Base-by-base conservation (phyloP, 2,888 invertebrate species). In the Minunthozetes semirufus region DNA sequence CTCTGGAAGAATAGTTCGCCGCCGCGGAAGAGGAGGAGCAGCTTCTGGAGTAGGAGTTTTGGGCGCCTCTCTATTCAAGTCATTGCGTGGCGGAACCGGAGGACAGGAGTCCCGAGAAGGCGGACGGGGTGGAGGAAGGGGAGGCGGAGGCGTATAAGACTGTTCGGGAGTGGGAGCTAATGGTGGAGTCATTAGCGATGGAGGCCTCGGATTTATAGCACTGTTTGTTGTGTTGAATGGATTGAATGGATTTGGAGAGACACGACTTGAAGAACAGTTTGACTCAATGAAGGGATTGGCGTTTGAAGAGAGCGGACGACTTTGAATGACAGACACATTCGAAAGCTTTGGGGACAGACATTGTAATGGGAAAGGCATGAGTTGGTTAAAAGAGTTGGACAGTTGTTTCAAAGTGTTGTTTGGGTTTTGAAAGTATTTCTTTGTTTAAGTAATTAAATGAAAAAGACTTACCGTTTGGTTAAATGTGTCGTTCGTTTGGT, bases 171-270 rank as follows among this genome's bases (percentile, higher is more conserved):
- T 61, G 15, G 42, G 22, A 13, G 11, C 17, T 19, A 19, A 6
- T n/a, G 63, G 63, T 8, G 63, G 63, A 5, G 42, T 42, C 42
- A 42, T 11, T 1, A 27, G 29, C 17, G 38, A 27, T 6, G 63
- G 9, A 2, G 29, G 63, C 13, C 63, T 66, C n/a, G 38, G 9
- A 27, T 29, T 66, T 29, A 38, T 0, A 42, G 38, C 68, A 68
- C 68, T 38, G 29, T 17, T 29, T 17, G 33, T 53, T 22, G 27
- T 46, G 46, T 42, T 68, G 42, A 68, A 68, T 1, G 68, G 68
- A 68, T 68, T 68, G 46, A 42, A 68, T 19, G 68, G 68, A 68
- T 68, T 68, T 15, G 68, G 68, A 68, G 68, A 68, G 1, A 15
- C 33, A n/a, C 68, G 68, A 42, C 33, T n/a, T 25, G 27, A 4